These are phyloP conservation scores for Chloropsis cyanopogon DNA, from an alignment of 2,113 vertebrate genomes.

Conservation along the genomic window DNA sequence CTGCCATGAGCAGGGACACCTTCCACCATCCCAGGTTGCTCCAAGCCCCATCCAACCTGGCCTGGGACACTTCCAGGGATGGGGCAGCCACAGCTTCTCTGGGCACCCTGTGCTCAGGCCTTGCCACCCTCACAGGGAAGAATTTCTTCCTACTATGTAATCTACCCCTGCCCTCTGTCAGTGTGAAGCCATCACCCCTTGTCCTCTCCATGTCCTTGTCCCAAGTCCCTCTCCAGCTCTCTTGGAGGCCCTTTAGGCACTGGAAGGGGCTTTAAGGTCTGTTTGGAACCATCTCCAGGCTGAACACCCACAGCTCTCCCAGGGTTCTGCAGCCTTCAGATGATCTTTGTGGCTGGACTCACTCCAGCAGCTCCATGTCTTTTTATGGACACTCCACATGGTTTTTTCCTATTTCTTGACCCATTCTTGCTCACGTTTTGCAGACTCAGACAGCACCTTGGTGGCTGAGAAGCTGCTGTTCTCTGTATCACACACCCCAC, in stretches of 20 bases:
- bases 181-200: neutral
- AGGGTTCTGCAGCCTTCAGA: neutral
- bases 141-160: neutral
- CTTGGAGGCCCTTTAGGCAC: neutral
- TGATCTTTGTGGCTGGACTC: neutral
- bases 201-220: neutral
- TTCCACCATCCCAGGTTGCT: neutral
- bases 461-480: neutral
- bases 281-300: neutral
- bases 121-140: fast-evolving
- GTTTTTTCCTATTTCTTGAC: neutral
- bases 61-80: neutral
- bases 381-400: neutral
- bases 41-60: fast-evolving
- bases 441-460: neutral
- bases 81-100: neutral
- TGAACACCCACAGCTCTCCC: neutral
- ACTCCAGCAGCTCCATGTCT: neutral
- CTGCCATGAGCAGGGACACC: neutral
- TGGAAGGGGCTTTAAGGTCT: neutral
- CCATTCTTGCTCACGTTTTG: neutral
- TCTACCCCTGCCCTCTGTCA: neutral
- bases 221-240: neutral
- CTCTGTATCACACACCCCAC: neutral
- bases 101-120: neutral